Evolutionary conservation across 2,113 vertebrate genomes (phyloP), one percentile per base, ranked within the genome.

Genomic region (Vimba vimba): DNA sequence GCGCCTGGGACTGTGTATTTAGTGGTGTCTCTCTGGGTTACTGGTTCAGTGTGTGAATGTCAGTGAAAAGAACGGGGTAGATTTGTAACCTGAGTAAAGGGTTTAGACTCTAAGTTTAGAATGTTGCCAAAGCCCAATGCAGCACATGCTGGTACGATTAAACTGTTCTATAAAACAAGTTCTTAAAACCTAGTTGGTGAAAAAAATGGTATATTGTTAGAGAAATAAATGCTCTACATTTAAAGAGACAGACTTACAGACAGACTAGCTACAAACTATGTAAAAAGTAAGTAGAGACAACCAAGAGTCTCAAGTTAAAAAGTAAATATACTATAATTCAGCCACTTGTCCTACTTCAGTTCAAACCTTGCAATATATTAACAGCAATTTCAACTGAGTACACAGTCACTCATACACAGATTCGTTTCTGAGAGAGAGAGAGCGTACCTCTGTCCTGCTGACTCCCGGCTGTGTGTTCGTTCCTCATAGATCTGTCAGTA

Each of bases 31-130:
- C n/a, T 88, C 10, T 76, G 69, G 86, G 86, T 83, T 68, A 88
- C 86, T 86, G 45, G 13, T 82, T 86, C 89, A 88, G 91, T 87
- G 87, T 77, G 68, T 77, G 87, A 17, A 55, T 87, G 86, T 89
- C 85, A 73, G 71, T 73, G 83, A 62, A 81, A 73, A 62, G 78
- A 52, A 73, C 74, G 36, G 69, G 50, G 86, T 83, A 71, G 57
- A 80, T 82, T 52, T 83, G 95, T 92, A 95, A 95, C 80, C 64
- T 89, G 94, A 95, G 93, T 88, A 84, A 17, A 62, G 74, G 87
- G 45, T 86, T 77, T 71, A 83, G 88, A 47, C 89, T 92, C 94
- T 95, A 95, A 93, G 89, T 95, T 94, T 95, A 95, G 95, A 92
- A 89, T 90, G 87, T 84, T 90, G 88, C 90, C 82, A 85, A 64